phyloP scores from a whole-genome alignment of 2,888 invertebrate genomes.

The Chalcis sispes region DNA sequence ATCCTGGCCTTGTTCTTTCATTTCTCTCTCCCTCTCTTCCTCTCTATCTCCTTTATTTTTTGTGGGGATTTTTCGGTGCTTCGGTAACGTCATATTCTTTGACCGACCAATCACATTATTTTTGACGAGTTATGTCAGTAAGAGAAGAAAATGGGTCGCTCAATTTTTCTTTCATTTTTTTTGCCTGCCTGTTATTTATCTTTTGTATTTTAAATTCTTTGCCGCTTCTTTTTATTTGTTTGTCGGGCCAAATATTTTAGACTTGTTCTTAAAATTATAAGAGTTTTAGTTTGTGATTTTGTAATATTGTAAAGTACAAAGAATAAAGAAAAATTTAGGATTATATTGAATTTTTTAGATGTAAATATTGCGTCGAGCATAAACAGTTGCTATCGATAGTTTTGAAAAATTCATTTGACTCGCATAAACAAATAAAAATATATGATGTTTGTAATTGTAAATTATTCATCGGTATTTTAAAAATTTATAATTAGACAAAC shows the following conservation, averaged over 20 bases:
- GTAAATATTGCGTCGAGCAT: too few relatives aligned
- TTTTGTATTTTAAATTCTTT: constrained; percentile 49
- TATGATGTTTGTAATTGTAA: too few relatives aligned
- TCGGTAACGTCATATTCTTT: constrained; percentile 72
- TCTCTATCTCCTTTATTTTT: constrained; percentile 30
- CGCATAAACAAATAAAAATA: too few relatives aligned
- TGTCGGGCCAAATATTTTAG: constrained; percentile 30
- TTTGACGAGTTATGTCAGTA: constrained; percentile 73
- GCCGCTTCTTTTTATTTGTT: constrained; percentile 41
- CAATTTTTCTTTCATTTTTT: constrained; percentile 55
- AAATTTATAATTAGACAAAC: too few relatives aligned
- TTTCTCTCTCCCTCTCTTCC: constrained; percentile 5
- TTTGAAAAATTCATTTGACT: too few relatives aligned
- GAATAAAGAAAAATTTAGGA: too few relatives aligned
- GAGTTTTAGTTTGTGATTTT: constrained; percentile 52
- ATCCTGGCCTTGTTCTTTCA: too few relatives aligned
- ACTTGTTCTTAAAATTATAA: constrained; percentile 54
- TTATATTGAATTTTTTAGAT: too few relatives aligned
- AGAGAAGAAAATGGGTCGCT: constrained; percentile 52
- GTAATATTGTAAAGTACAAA: too few relatives aligned
- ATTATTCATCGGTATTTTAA: too few relatives aligned
- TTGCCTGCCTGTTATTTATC: constrained; percentile 47
- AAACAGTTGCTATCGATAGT: too few relatives aligned
- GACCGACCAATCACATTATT: constrained; percentile 75
- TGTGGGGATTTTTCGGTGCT: constrained; percentile 43